Evolutionary conservation across 2,888 invertebrate genomes (phyloP), one percentile per base, ranked within the genome.

Genomic region (Drosophila melanosoma): DNA sequence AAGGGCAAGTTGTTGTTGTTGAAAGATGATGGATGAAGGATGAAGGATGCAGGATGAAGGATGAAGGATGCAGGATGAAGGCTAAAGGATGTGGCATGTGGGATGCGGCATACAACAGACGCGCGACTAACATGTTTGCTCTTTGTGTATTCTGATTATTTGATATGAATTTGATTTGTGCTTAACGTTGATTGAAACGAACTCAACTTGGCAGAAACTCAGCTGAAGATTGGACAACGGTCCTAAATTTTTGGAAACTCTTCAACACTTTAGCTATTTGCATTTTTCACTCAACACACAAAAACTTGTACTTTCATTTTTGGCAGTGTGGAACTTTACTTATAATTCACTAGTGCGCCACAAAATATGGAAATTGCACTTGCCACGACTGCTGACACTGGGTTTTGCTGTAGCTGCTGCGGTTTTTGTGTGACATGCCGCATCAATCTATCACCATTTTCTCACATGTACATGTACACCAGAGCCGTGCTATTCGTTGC

Each of bases 391-490:
- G 60, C 45, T 64, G 57, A 42, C 60, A 60, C 57, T 68, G 69
- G 58, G 52, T 35, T 35, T 58, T 40, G 48, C 42, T 33, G 26
- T 15, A 40, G 48, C 32, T 56, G 79, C 69, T 86, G 91, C 74
- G 91, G 89, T 86, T 82, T 82, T 82, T 83, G 80, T 83, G 80
- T 85, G 88, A 83, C 91, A 84, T 82, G 78, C 88, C 90, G 74
- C 83, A 86, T 88, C 88, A 86, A 91, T 91, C 90, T 79, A 91
- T 90, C 87, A 76, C 70, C 84, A 86, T 80, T 84, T 76, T 74
- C 69, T 65, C 82, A 69, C 82, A 29, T 29, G 29, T 67, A 81
- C 58, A 53, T 38, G 57, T 61, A 51, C 40, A 29, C 7, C 26
- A 38, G 35, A 52, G 56, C 6, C 36, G 23, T 54, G 54, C 59